phyloP scores from a whole-genome alignment of 1,140 invertebrate genomes.

The Charaxes varanes region DNA sequence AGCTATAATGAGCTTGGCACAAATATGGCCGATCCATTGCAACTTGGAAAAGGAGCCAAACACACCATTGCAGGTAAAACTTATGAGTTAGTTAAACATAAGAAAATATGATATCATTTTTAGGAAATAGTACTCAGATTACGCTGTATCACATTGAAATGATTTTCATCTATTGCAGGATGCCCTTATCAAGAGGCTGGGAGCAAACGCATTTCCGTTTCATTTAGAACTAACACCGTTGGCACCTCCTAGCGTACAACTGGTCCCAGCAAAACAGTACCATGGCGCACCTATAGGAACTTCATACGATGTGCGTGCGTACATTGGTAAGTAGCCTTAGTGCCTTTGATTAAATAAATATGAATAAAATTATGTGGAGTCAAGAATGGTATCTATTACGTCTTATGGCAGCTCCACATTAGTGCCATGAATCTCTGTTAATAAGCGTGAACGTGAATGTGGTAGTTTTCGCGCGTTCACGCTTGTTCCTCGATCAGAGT shows the following conservation, averaged over 20 bases:
- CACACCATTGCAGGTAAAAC: constrained; percentile 84
- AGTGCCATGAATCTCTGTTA: no score
- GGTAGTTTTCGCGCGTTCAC: no score
- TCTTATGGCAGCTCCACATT: no score
- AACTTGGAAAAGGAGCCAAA: constrained; percentile 76
- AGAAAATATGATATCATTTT: no score
- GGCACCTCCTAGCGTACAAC: constrained; percentile 90
- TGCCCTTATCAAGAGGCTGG: constrained; percentile 85
- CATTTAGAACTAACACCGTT: constrained; percentile 85
- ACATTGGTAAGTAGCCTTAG: constrained; percentile 85
- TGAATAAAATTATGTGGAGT: no score
- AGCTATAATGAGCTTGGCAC: constrained; percentile 88
- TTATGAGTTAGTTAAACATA: not conserved
- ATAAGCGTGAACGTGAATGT: no score
- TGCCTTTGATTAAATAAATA: not conserved
- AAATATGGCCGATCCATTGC: constrained; percentile 82
- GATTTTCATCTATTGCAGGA: constrained; percentile 74
- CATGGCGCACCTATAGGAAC: constrained; percentile 92
- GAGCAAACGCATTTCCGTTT: constrained; percentile 86
- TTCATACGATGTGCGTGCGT: constrained; percentile 87
- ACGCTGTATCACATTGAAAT: no score
- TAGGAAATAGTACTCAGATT: no score
- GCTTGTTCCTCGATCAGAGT: no score
- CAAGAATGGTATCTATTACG: no score
- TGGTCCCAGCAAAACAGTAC: constrained; percentile 93